Conservation (phyloP, 2,113 vertebrate genomes). For the Anarhynchus alexandrinus region DNA sequence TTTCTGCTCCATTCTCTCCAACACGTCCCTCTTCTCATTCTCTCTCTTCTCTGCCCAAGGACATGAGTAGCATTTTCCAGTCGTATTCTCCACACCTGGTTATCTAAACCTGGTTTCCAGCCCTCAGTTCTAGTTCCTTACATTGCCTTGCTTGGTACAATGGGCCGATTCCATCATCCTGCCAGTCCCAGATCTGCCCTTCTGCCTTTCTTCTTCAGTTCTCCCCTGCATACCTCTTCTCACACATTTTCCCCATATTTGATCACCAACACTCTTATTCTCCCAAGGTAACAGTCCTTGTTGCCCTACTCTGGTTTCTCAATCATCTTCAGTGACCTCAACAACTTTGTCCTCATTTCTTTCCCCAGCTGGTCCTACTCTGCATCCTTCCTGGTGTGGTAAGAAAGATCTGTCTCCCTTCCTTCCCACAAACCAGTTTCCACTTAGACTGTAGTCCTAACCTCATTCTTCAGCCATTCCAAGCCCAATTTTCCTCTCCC, state of each 20-base stretch:
- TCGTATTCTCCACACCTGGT: not conserved
- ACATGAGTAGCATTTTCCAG: not conserved
- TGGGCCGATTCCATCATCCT: accelerated
- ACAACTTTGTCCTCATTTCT: not conserved
- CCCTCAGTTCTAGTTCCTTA: not conserved
- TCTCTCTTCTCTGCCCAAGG: not conserved
- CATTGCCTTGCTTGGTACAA: not conserved
- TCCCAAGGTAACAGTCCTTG: not conserved
- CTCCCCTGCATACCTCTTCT: not conserved
- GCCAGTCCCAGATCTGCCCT: not conserved
- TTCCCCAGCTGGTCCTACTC: not conserved
- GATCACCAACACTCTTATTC: not conserved
- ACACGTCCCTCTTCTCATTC: not conserved
- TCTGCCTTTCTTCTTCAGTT: no score
- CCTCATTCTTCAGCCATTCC: not conserved
- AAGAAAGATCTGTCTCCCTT: not conserved
- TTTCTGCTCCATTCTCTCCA: not conserved
- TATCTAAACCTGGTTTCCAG: not conserved
- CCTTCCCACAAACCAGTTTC: not conserved
- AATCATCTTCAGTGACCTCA: not conserved
- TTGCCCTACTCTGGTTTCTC: not conserved
- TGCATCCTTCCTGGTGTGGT: not conserved
- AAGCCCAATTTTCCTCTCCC: not conserved
- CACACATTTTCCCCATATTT: not conserved
- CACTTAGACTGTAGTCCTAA: not conserved